Evolutionary conservation across 1,140 invertebrate species (phyloP).

Genomic region (Drosophila lacertosa): DNA sequence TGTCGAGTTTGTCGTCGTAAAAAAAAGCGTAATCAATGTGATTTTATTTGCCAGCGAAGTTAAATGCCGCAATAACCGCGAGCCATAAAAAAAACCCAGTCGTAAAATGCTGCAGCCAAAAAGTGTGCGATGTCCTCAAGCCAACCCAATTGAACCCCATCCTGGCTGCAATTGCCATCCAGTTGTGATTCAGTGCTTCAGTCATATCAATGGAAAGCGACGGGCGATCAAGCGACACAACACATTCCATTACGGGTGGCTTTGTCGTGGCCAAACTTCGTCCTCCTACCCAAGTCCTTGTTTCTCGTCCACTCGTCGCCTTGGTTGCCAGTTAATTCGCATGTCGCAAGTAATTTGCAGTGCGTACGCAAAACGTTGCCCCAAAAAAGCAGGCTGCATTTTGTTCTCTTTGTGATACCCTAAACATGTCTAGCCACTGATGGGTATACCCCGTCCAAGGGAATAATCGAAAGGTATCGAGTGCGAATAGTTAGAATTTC

Average conservation of each 20-base stretch:
- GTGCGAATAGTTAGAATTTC: too few relatives aligned
- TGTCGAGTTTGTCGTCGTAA: too few relatives aligned
- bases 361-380: not conserved
- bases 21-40: constrained; percentile 67
- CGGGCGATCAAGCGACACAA: constrained; percentile 19
- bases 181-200: not conserved
- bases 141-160: not conserved
- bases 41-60: constrained; percentile 48
- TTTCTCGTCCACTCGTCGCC: too few relatives aligned
- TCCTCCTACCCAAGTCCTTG: not conserved
- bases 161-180: not conserved
- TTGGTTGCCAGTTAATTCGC: constrained; percentile 8
- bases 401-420: constrained; percentile 2
- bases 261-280: constrained; percentile 46
- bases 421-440: not conserved
- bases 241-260: constrained; percentile 41
- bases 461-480: too few relatives aligned
- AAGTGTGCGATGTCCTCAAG: not conserved
- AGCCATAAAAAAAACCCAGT: constrained; percentile 5
- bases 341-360: constrained; percentile 31
- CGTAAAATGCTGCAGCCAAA: constrained; percentile 13
- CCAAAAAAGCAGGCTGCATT: constrained; percentile 10
- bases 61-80: constrained; percentile 40
- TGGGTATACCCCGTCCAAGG: too few relatives aligned
- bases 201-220: constrained; percentile 1